Conservation (phyloP, 2,888 invertebrate species). For the Trachelus troglodyta region DNA sequence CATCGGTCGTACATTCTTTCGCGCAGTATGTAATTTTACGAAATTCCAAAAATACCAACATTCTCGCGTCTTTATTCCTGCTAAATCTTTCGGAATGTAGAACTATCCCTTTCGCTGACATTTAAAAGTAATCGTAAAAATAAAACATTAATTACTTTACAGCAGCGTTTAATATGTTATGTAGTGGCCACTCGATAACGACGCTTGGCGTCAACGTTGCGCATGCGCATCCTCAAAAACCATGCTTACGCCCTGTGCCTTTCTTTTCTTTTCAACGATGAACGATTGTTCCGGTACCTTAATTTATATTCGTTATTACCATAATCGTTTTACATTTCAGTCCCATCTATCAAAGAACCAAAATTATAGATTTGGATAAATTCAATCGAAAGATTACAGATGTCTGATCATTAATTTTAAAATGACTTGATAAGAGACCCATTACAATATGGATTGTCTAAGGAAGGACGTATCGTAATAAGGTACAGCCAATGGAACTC, state of each 20-base stretch:
- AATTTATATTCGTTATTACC: not conserved
- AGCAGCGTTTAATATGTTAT: slow-evolving; percentile 24
- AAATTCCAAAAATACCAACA: no score
- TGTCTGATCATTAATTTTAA: not conserved
- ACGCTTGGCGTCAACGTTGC: slow-evolving; percentile 29
- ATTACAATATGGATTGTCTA: not conserved
- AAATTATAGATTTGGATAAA: not conserved
- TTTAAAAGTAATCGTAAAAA: slow-evolving; percentile 4
- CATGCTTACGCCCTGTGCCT: slow-evolving; percentile 27
- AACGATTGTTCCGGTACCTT: not conserved
- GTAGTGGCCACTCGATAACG: slow-evolving; percentile 39
- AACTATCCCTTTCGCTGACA: not conserved
- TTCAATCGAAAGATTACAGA: not conserved
- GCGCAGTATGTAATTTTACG: no score
- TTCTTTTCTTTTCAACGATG: not conserved
- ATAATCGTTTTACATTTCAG: not conserved
- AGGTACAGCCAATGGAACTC: not conserved
- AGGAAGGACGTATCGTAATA: not conserved
- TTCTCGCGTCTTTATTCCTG: no score
- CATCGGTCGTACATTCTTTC: not conserved
- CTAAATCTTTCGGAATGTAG: not conserved
- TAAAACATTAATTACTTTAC: not conserved
- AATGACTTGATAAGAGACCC: not conserved
- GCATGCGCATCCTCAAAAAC: slow-evolving; percentile 38
- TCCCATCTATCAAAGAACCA: not conserved